Percentiles rank a stretch among this genome's conserved stretches.
Conservation (phyloP, 2,113 vertebrate species). For the Misgurnus anguillicaudatus region DNA sequence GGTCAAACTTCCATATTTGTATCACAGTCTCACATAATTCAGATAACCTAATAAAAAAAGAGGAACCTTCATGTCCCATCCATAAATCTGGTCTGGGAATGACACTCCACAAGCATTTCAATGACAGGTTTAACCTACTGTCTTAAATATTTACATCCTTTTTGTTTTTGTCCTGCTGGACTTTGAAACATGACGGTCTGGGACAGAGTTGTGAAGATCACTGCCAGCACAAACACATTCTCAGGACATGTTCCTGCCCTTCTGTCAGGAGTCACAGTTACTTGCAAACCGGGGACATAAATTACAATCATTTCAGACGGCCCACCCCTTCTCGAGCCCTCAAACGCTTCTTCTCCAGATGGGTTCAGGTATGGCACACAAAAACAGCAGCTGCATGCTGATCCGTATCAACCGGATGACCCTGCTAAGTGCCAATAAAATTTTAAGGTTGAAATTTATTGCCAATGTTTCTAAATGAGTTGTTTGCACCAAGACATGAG, state of each 20-base stretch:
- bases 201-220: slow-evolving; percentile 40
- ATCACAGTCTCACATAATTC: slow-evolving; percentile 35
- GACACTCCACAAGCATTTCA: slow-evolving; percentile 50
- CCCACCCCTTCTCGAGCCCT: not conserved
- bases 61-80: not conserved
- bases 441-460: not conserved
- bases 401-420: not conserved
- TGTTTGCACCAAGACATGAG: not conserved
- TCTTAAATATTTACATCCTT: slow-evolving; percentile 53
- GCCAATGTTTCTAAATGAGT: not conserved
- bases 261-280: slow-evolving; percentile 63
- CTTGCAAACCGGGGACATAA: slow-evolving; percentile 59
- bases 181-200: slow-evolving; percentile 47
- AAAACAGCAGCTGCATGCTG: not conserved
- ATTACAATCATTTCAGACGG: slow-evolving; percentile 51
- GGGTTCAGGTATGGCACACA: slow-evolving; percentile 27
- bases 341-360: slow-evolving; percentile 39
- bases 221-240: slow-evolving; percentile 60
- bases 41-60: slow-evolving; percentile 45
- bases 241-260: slow-evolving; percentile 58
- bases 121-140: slow-evolving; percentile 57
- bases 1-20: not conserved
- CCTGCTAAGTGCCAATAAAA: not conserved
- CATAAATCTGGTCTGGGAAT: slow-evolving; percentile 48
- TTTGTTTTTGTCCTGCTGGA: slow-evolving; percentile 41